Evolutionary conservation across 1,140 invertebrate genomes (phyloP).

Genomic region (Caenorhabditis brenneri): DNA sequence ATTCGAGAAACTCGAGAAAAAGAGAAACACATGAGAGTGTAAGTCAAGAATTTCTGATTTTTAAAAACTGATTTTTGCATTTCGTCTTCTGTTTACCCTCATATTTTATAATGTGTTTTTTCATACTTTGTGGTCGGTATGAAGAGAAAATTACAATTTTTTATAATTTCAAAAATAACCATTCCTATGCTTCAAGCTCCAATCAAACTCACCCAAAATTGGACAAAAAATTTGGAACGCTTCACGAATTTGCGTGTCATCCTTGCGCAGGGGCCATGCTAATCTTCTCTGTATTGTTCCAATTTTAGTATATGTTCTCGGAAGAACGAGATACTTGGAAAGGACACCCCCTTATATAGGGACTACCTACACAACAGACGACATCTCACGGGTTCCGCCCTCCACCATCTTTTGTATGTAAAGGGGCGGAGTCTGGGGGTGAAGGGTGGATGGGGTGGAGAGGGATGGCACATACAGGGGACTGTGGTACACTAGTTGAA

Average conservation of each 20-base stretch:
- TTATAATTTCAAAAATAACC: too few relatives aligned
- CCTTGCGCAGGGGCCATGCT: constrained; percentile 90
- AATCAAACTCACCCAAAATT: neutral
- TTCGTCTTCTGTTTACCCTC: neutral
- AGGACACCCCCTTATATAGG: neutral
- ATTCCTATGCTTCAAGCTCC: too few relatives aligned
- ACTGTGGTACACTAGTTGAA: too few relatives aligned
- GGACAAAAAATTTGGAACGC: constrained; percentile 76
- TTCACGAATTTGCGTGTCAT: constrained; percentile 88
- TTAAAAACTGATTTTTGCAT: neutral
- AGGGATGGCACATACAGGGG: too few relatives aligned
- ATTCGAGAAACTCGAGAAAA: too few relatives aligned
- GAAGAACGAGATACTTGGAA: neutral
- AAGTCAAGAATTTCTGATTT: neutral
- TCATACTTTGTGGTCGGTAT: too few relatives aligned
- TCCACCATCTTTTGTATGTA: too few relatives aligned
- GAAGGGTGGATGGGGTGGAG: too few relatives aligned
- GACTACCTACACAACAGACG: too few relatives aligned
- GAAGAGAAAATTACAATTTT: neutral
- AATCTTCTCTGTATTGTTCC: constrained; percentile 90
- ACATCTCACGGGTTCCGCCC: too few relatives aligned
- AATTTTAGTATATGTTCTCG: constrained; percentile 72
- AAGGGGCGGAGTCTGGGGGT: too few relatives aligned
- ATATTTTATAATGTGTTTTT: neutral
- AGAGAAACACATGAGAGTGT: neutral